Conservation (phyloP, 2,113 vertebrate genomes). For the Myiagra hebetior region DNA sequence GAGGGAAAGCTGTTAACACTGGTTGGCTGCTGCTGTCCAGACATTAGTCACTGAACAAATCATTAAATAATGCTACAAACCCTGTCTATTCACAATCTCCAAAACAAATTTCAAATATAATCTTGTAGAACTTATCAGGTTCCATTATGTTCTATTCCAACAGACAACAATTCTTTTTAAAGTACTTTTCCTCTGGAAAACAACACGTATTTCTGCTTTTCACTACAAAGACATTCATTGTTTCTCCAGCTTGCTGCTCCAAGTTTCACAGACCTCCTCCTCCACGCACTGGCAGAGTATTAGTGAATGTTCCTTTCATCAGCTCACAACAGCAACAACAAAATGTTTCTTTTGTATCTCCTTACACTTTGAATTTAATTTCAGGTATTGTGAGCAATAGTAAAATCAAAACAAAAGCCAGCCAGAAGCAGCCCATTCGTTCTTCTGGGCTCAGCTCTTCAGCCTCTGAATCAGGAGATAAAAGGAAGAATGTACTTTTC, state of each 20-base stretch:
- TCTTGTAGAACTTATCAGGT: neutral
- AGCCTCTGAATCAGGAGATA: neutral
- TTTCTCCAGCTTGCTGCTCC: neutral
- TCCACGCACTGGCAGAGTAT: slow-evolving; percentile 7
- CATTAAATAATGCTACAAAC: neutral
- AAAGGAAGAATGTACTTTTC: neutral
- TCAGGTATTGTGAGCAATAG: neutral
- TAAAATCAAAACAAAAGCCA: slow-evolving; percentile 19
- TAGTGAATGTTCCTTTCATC: slow-evolving; percentile 34
- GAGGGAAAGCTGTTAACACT: neutral
- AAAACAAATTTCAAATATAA: neutral
- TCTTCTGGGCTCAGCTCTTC: neutral
- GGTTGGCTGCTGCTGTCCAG: neutral
- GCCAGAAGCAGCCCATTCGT: neutral
- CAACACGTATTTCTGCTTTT: neutral
- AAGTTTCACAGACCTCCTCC: slow-evolving; percentile 4
- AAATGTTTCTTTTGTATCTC: slow-evolving; percentile 16
- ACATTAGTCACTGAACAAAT: neutral
- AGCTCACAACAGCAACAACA: neutral
- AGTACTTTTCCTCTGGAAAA: neutral
- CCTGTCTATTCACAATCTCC: neutral
- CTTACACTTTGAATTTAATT: slow-evolving; percentile 26
- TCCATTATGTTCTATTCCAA: neutral
- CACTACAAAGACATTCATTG: slow-evolving; percentile 32
- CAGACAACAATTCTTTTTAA: neutral